Percentiles rank a stretch among this genome's conserved stretches.
Conservation (phyloP, 2,113 vertebrate species). For the Clarias magur region DNA sequence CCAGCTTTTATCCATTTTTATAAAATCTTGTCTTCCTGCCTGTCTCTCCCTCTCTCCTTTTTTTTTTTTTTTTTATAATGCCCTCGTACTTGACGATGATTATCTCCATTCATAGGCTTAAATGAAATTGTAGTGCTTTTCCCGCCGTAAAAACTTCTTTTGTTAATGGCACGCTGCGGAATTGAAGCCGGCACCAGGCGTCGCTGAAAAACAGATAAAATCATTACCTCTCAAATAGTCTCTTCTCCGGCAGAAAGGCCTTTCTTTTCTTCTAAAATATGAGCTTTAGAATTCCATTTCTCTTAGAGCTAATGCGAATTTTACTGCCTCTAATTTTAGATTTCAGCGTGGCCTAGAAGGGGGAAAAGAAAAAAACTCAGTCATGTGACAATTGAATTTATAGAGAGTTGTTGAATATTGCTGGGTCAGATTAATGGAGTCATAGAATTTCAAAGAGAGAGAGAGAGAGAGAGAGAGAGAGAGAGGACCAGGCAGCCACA, state of each 20-base stretch:
- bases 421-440: slow-evolving; percentile 91
- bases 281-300: slow-evolving; percentile 86
- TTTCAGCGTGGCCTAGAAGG: slow-evolving; percentile 82
- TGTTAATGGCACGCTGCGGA: slow-evolving; percentile 87
- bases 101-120: slow-evolving; percentile 78
- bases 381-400: slow-evolving; percentile 95
- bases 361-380: slow-evolving; percentile 75
- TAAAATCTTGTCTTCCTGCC: slow-evolving; percentile 25
- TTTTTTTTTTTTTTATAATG: slow-evolving; percentile 67
- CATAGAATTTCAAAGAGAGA: slow-evolving; percentile 82
- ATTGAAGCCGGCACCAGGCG: slow-evolving; percentile 80
- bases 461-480: slow-evolving; percentile 69
- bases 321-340: slow-evolving; percentile 95
- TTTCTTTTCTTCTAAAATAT: slow-evolving; percentile 87
- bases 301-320: slow-evolving; percentile 92
- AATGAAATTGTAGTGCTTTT: slow-evolving; percentile 72
- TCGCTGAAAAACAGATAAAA: slow-evolving; percentile 89
- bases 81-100: slow-evolving; percentile 71
- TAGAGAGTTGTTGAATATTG: slow-evolving; percentile 94
- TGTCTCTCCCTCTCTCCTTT: slow-evolving; percentile 66
- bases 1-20: slow-evolving; percentile 38
- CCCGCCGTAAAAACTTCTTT: slow-evolving; percentile 80
- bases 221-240: slow-evolving; percentile 93
- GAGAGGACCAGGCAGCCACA: slow-evolving; percentile 52
- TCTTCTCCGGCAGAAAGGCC: slow-evolving; percentile 88